Evolutionary conservation across 2,797 vertebrate species (phyloP), one percentile per base, ranked within the genome.

Genomic region (Calcarius lapponicus): DNA sequence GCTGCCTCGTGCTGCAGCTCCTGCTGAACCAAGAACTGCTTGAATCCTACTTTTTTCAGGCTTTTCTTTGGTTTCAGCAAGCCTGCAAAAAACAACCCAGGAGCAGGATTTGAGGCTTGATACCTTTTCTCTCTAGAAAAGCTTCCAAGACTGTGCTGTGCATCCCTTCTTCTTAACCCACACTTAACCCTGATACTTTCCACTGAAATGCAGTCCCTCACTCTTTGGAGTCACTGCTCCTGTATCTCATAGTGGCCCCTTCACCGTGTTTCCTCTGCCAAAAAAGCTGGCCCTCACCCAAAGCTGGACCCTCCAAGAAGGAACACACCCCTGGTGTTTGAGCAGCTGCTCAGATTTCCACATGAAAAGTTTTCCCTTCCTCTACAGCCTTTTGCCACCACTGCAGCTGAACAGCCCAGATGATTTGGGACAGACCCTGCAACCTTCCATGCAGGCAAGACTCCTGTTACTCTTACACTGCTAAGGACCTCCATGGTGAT

Each of bases 261-360:
- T 25, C 64, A 31, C 4, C 2, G 22, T 3, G 1, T 11, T 54
- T 75, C 47, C 24, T 43, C 38, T 79, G 36, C 14, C 38, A 29
- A 38, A 83, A 61, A 17, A 38, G n/a, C 9, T 45, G 58, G 16
- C 56, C 40, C 57, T 45, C 8, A 45, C 20, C 38, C 25, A 74
- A 29, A 75, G 40, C 36, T 56, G 36, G 86, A 47, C 4, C 2
- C 7, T 51, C 4, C 15, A 5, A 26, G n/a, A 75, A 12, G 5
- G 51, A 74, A 31, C 40, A 60, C 4, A 43, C 1, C 9, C 9
- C 42, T 58, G 3, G 3, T 0, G 0, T 54, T 47, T 38, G 13
- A 90, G 61, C 28, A 70, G 29, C 56, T 80, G 32, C 31, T 69
- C 9, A 5, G 15, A 51, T 31, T 61, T 45, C 50, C 43, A 79